These are phyloP conservation scores for Dendronephthya gigantea DNA, from an alignment of 64 coral and sea anemone genomes.

Conservation along the genomic window DNA sequence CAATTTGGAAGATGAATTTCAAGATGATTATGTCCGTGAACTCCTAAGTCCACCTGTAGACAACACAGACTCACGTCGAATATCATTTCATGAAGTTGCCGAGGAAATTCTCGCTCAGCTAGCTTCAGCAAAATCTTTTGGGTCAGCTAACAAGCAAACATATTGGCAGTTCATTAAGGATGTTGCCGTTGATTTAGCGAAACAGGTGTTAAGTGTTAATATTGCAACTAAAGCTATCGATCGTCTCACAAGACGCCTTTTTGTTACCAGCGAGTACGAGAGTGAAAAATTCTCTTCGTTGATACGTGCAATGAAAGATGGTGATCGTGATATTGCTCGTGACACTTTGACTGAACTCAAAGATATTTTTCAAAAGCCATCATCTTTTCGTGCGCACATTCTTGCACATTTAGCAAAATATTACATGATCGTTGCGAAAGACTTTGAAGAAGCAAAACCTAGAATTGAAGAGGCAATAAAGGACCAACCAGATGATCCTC, in stretches of 20 bases:
- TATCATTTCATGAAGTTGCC: constrained; percentile 67
- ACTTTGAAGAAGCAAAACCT: neutral
- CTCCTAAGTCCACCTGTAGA: constrained; percentile 43
- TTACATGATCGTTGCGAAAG: constrained; percentile 28
- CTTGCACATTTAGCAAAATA: constrained; percentile 65
- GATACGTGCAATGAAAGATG: constrained; percentile 44
- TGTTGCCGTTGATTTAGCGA: constrained; percentile 46
- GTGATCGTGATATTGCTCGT: constrained; percentile 38
- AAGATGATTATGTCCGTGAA: constrained; percentile 43
- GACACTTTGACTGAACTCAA: constrained; percentile 51
- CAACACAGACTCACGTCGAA: constrained; percentile 40
- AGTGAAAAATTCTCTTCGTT: constrained; percentile 67
- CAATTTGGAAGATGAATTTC: constrained; percentile 47
- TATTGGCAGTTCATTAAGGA: constrained; percentile 38
- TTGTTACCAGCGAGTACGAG: constrained; percentile 70
- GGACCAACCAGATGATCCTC: neutral
- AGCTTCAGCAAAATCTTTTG: neutral
- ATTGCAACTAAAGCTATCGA: constrained; percentile 40
- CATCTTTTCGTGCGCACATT: constrained; percentile 52
- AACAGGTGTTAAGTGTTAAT: constrained; percentile 36
- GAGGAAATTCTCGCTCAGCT: constrained; percentile 47
- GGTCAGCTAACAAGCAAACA: neutral
- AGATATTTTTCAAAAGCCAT: constrained; percentile 49
- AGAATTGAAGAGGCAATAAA: neutral
- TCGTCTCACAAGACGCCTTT: constrained; percentile 60